These are phyloP conservation scores for Anadara kagoshimensis DNA, from an alignment of 1,140 invertebrate species.

Conservation along the genomic window DNA sequence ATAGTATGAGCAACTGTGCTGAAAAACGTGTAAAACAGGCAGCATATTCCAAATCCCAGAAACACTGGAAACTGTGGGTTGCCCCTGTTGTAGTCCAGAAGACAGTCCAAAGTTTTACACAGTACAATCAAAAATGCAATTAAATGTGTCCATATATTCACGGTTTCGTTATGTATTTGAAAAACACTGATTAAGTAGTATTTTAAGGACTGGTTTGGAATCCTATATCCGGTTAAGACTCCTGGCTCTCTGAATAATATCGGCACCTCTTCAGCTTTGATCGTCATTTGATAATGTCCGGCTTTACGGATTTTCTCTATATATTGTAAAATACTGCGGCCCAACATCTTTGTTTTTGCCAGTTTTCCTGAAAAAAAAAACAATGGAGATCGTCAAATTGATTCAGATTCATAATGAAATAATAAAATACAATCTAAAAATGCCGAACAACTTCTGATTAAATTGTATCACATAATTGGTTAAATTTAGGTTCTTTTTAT, in stretches of 20 bases:
- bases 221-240: constrained; percentile 53
- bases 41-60: constrained; percentile 42
- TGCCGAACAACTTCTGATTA: no score
- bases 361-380: no score
- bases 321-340: no score
- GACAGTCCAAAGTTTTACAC: constrained; percentile 17
- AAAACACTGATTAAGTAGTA: constrained; percentile 60
- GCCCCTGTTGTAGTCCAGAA: neutral
- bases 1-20: constrained; percentile 54
- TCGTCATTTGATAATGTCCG: constrained; percentile 13
- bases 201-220: constrained; percentile 34
- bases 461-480: no score
- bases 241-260: constrained; percentile 52
- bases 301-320: no score
- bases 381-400: no score
- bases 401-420: no score
- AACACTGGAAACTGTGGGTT: constrained; percentile 19
- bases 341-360: no score
- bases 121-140: constrained; percentile 44
- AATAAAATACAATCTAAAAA: no score
- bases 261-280: constrained; percentile 30
- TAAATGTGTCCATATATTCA: constrained; percentile 67
- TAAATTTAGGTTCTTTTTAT: no score
- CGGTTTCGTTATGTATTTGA: constrained; percentile 64
- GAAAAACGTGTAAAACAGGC: constrained; percentile 39